Conservation (phyloP, 2,888 invertebrate species). For the Tetragonula carbonaria region DNA sequence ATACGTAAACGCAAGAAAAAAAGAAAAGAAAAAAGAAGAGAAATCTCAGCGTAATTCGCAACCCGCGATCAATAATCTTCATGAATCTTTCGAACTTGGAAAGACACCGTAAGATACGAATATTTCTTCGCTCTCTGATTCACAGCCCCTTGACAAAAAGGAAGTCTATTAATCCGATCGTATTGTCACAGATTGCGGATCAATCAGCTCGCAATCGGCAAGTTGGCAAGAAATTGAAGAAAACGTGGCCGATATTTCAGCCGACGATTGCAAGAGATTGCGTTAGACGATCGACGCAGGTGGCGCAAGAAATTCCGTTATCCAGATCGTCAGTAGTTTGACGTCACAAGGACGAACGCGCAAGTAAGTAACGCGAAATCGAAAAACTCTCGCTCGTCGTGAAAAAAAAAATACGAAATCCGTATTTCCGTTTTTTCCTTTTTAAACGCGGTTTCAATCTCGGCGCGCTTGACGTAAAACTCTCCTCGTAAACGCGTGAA, state of each 20-base stretch:
- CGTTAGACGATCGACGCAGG: constrained; percentile 20
- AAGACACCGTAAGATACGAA: not conserved
- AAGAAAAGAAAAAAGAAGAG: not conserved
- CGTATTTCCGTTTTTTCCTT: constrained; percentile 16
- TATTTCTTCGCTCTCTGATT: constrained; percentile 41
- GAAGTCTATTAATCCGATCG: constrained; percentile 13
- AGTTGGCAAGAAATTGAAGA: constrained; percentile 17
- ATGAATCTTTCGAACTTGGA: not conserved
- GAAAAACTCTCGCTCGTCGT: constrained; percentile 8
- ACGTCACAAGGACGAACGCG: constrained; percentile 48
- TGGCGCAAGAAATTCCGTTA: constrained; percentile 45
- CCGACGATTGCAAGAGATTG: constrained; percentile 33
- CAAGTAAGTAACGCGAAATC: constrained; percentile 4
- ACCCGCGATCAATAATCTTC: too few species aligned
- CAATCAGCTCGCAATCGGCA: not conserved
- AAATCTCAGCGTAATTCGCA: not conserved
- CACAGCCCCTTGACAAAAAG: constrained; percentile 7
- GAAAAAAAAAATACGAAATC: not conserved
- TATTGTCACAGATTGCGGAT: constrained; percentile 18
- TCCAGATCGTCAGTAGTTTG: constrained; percentile 39
- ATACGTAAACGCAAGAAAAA: not conserved
- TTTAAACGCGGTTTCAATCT: not conserved
- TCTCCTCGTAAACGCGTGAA: too few species aligned
- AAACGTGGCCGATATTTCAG: constrained; percentile 11
- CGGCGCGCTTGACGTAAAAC: not conserved